phyloP scores from a whole-genome alignment of 2,888 invertebrate genomes.

The Euzophera pinguis region DNA sequence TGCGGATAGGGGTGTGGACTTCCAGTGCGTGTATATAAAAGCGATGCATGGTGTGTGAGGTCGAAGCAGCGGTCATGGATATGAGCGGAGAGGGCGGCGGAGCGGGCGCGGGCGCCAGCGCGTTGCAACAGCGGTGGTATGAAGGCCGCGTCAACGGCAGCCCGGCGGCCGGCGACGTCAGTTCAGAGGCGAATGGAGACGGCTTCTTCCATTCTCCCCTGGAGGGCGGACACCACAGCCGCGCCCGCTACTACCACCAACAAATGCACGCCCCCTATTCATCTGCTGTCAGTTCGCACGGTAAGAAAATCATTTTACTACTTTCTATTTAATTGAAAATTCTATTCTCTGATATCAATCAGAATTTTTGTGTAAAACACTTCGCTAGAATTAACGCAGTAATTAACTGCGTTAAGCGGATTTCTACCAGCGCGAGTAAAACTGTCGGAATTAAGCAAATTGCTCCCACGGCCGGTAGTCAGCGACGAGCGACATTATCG shows the following conservation, averaged over 20 bases:
- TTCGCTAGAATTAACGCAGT: slow-evolving; percentile 22
- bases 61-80: slow-evolving; percentile 70
- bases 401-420: slow-evolving; percentile 50
- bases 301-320: slow-evolving; percentile 42
- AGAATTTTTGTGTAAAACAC: slow-evolving; percentile 3
- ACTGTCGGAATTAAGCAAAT: slow-evolving; percentile 65
- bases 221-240: slow-evolving; percentile 76
- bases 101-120: slow-evolving; percentile 59
- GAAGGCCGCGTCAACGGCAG: slow-evolving; percentile 77
- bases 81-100: slow-evolving; percentile 73
- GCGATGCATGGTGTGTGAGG: slow-evolving; percentile 79
- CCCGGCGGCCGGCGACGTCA: slow-evolving; percentile 69
- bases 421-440: slow-evolving; percentile 42
- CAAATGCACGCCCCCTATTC: slow-evolving; percentile 80
- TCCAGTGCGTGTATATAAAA: slow-evolving; percentile 70
- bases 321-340: slow-evolving; percentile 2
- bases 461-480: slow-evolving; percentile 54
- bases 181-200: slow-evolving; percentile 74
- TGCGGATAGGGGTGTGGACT: slow-evolving; percentile 71
- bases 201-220: slow-evolving; percentile 79
- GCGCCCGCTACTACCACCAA: slow-evolving; percentile 79
- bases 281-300: slow-evolving; percentile 75
- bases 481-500: slow-evolving; percentile 58
- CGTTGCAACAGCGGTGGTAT: slow-evolving; percentile 78
- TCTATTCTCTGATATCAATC: neutral